Percentiles rank a stretch among this genome's conserved stretches.
phyloP scores from a whole-genome alignment of 1,140 invertebrate species.

The Drosophila triauraria region DNA sequence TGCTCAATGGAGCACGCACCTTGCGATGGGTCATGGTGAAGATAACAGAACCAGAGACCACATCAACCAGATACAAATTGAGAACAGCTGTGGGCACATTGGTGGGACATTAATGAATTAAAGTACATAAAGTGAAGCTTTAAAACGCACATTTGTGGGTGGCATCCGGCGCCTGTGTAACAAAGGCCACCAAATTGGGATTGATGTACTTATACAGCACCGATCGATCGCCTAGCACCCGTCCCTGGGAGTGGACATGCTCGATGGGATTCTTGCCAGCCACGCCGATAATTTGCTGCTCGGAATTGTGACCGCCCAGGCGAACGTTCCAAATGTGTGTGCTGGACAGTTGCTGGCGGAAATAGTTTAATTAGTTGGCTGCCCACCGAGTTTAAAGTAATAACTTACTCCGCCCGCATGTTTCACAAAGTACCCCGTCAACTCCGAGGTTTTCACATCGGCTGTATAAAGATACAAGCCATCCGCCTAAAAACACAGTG shows the following conservation, averaged over 20 bases:
- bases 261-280: slow-evolving; percentile 91
- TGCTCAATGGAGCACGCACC: slow-evolving; percentile 92
- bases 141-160: slow-evolving; percentile 89
- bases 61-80: slow-evolving; percentile 95
- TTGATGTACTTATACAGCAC: slow-evolving; percentile 99
- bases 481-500: slow-evolving; percentile 83
- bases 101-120: background rate
- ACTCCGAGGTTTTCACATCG: slow-evolving; percentile 87
- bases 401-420: slow-evolving; percentile 84
- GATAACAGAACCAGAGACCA: slow-evolving; percentile 93
- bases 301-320: slow-evolving; percentile 87
- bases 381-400: background rate
- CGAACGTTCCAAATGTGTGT: slow-evolving; percentile 90
- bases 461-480: slow-evolving; percentile 91
- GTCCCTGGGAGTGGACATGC: slow-evolving; percentile 97
- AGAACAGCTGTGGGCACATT: slow-evolving; percentile 80
- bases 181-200: slow-evolving; percentile 96
- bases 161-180: slow-evolving; percentile 91
- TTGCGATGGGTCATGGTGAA: slow-evolving; percentile 92
- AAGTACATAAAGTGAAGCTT: background rate
- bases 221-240: slow-evolving; percentile 96
- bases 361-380: slow-evolving; percentile 6
- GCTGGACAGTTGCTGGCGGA: slow-evolving; percentile 82
- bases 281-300: slow-evolving; percentile 89
- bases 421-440: slow-evolving; percentile 90